Percentiles rank a stretch among this genome's conserved stretches.
Evolutionary conservation across 1,140 invertebrate genomes (phyloP).

Genomic region (Fopius arisanus): DNA sequence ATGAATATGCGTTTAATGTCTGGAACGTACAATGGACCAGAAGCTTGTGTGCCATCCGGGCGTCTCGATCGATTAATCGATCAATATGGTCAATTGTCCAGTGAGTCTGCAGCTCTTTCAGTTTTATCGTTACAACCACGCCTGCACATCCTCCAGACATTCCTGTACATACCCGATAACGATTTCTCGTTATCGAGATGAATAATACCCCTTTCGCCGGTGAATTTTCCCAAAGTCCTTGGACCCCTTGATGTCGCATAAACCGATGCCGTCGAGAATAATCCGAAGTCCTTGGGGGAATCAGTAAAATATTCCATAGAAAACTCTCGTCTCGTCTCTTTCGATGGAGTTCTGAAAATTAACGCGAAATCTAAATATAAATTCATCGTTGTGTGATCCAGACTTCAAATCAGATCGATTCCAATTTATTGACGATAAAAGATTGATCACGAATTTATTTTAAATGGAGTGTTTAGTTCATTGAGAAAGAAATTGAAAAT

Average conservation of each 20-base stretch:
- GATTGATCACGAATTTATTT: too few relatives aligned
- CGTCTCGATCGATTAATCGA: neutral
- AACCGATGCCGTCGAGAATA: neutral
- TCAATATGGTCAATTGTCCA: neutral
- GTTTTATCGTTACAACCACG: constrained; percentile 16
- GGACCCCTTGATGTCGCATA: neutral
- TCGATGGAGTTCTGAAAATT: too few relatives aligned
- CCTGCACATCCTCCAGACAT: neutral
- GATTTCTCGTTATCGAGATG: neutral
- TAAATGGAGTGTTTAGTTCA: too few relatives aligned
- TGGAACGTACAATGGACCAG: neutral
- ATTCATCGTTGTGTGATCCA: too few relatives aligned
- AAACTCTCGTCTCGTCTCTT: too few relatives aligned
- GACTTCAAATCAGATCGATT: too few relatives aligned
- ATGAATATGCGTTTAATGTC: neutral
- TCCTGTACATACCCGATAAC: constrained; percentile 1
- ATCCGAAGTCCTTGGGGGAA: neutral
- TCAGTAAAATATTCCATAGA: too few relatives aligned
- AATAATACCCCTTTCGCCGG: neutral
- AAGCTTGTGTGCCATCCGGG: neutral
- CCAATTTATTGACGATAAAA: too few relatives aligned
- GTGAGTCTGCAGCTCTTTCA: neutral
- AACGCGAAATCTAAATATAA: too few relatives aligned
- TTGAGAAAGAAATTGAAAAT: too few relatives aligned
- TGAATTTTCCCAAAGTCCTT: neutral